phyloP scores from a whole-genome alignment of 2,113 vertebrate genomes.

The Toxotes jaculatrix region DNA sequence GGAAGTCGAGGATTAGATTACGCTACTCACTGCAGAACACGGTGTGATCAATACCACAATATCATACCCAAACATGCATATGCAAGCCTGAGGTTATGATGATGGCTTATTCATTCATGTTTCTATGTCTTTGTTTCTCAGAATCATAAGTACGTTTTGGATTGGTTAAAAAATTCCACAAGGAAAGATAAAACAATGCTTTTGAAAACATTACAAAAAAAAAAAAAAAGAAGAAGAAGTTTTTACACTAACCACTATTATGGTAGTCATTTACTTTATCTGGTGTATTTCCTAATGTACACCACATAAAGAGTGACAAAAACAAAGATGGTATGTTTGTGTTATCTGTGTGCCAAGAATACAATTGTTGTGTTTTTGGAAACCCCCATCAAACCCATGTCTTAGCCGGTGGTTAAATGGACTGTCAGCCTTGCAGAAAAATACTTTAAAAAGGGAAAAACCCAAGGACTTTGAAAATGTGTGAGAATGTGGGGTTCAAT shows the following conservation, averaged over 20 bases:
- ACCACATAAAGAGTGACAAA: background rate
- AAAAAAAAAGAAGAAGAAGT: background rate
- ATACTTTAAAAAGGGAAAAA: background rate
- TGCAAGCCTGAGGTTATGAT: background rate
- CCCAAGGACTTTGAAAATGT: background rate
- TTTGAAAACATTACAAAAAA: background rate
- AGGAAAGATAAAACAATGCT: background rate
- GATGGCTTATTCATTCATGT: background rate
- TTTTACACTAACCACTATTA: background rate
- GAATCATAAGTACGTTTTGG: background rate
- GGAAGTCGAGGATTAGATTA: conserved; percentile 57
- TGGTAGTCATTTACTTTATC: background rate
- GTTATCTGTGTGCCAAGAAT: background rate
- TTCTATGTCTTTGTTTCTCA: background rate
- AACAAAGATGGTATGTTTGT: background rate
- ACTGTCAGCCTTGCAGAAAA: background rate
- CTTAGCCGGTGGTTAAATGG: background rate
- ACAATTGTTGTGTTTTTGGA: background rate
- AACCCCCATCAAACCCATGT: background rate
- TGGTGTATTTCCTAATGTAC: background rate
- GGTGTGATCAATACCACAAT: conserved; percentile 24
- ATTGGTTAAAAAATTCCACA: background rate
- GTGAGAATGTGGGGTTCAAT: background rate
- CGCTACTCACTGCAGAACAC: background rate
- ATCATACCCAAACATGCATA: background rate